phyloP scores from a whole-genome alignment of 2,113 vertebrate species.

The Pyxicephalus adspersus region DNA sequence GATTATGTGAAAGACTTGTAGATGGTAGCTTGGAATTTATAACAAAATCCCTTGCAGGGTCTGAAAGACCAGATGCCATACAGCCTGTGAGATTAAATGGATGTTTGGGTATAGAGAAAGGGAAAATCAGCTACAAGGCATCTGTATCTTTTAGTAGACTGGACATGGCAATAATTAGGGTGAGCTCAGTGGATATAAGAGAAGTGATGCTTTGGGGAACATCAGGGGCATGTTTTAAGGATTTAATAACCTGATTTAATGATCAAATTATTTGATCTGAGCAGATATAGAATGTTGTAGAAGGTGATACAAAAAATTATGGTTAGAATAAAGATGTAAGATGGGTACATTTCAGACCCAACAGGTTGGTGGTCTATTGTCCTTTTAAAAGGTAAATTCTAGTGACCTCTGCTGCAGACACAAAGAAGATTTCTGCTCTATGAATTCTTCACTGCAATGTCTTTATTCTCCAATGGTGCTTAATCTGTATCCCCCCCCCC shows the following conservation, averaged over 20 bases:
- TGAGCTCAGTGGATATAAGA: no score
- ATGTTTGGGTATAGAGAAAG: neutral
- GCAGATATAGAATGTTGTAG: neutral
- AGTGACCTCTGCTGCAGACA: no score
- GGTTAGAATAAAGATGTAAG: slow-evolving; percentile 27
- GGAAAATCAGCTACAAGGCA: neutral
- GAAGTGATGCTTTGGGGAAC: neutral
- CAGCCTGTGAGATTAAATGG: no score
- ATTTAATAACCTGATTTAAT: neutral
- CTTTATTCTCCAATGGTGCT: no score
- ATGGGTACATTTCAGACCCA: neutral
- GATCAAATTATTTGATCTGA: neutral
- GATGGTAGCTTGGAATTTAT: neutral
- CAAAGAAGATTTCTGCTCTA: no score
- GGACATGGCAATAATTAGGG: neutral
- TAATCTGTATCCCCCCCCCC: no score
- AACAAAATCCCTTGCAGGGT: neutral
- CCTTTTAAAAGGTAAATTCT: neutral
- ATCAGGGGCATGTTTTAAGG: neutral
- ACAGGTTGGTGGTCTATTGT: neutral
- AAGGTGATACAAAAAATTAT: neutral
- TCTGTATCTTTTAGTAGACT: neutral
- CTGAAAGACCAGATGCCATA: neutral
- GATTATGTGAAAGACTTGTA: no score
- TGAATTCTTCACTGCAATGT: no score